Evolutionary conservation across 2,797 vertebrate species (phyloP), one percentile per base, ranked within the genome.

Genomic region (Hyperoplus immaculatus): DNA sequence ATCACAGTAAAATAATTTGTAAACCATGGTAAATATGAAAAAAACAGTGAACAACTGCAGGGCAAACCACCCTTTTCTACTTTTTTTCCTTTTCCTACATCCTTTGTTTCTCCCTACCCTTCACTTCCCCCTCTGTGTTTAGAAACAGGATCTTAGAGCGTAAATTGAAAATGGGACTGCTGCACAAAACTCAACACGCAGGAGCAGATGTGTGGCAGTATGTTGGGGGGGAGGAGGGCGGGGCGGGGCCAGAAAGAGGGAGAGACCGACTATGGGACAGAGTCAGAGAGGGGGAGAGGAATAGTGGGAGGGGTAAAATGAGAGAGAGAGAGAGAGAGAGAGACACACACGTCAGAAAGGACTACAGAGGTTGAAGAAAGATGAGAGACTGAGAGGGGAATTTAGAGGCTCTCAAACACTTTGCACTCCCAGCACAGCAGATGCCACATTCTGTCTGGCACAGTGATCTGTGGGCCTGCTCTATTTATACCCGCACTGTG

Each of bases 361-460:
- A 45, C 69, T 72, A 72, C 14, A 72, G 80, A 80, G 70, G 46
- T 55, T 14, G 62, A 65, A 68, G 76, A 80, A 82, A 75, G 80
- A 89, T 78, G 72, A 85, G 68, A 68, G 69, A 46, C 46, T 56
- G 47, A 51, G 59, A 69, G 64, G 72, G 79, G 78, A 86, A 82
- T 89, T 90, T 87, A 87, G 75, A 90, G 87, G 84, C 85, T 89
- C 88, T 92, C 89, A 81, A 90, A 89, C 91, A 93, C 89, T 93
- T 93, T 92, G 86, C 91, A 90, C 90, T 92, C 89, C 76, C 88
- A 88, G 91, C 90, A 91, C 87, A 93, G 90, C 93, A 94, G 93
- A 95, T 95, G 94, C 89, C 91, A 93, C 92, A 93, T 93, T 94
- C 93, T 93, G 93, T 90, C 92, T 93, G 90, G 93, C 88, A 92